Conservation (phyloP, 2,888 invertebrate species). For the Megaustenia siamemsis region DNA sequence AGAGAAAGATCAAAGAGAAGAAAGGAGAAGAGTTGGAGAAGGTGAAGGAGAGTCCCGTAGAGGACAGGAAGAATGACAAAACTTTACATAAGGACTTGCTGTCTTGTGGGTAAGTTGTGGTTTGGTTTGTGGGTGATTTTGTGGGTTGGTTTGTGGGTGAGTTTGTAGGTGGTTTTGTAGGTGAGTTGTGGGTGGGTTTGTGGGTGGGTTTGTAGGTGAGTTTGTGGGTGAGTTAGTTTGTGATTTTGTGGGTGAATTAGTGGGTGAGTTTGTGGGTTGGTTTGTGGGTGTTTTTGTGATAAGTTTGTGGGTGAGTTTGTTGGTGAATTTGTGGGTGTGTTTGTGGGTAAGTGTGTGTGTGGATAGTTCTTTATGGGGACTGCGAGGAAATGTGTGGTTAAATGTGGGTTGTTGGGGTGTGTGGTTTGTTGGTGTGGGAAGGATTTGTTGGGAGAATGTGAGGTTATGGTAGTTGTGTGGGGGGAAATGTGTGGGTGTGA, state of each 20-base stretch:
- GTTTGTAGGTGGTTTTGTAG: no score
- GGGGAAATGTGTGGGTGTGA: background rate
- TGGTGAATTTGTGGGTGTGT: no score
- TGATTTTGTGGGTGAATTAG: no score
- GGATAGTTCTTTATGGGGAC: background rate
- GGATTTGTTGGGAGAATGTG: background rate
- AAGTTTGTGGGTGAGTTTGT: no score
- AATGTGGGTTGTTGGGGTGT: background rate
- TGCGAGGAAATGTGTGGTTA: background rate
- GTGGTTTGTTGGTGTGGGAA: background rate
- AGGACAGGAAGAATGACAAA: constrained; percentile 37
- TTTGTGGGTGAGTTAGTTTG: no score
- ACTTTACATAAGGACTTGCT: constrained; percentile 66
- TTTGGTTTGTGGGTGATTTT: background rate
- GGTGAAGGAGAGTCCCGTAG: constrained; percentile 52
- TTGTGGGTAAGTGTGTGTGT: no score
- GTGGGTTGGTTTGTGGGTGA: background rate
- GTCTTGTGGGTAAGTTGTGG: constrained; percentile 66
- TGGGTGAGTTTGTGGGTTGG: no score
- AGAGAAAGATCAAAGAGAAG: constrained; percentile 49
- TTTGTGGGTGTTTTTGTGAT: no score
- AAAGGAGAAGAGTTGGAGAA: constrained; percentile 33
- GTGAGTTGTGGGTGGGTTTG: no score
- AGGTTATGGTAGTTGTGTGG: no score
- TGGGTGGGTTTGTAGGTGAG: no score